Evolutionary conservation across 2,888 invertebrate genomes (phyloP), one percentile per base, ranked within the genome.

Genomic region (Pollenia angustigena): DNA sequence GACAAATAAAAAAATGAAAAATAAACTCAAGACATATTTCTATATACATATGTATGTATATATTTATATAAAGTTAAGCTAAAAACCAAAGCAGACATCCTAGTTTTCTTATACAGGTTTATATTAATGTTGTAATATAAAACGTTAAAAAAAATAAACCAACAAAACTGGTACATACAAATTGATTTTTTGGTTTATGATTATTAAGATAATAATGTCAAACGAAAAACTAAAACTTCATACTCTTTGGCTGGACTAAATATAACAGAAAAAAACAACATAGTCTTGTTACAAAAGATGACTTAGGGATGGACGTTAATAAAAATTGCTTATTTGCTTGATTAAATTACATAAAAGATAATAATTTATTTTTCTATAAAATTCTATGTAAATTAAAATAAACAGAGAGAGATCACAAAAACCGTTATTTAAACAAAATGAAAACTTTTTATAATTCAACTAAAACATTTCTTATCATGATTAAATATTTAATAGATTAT

Each of bases 121-220:
- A 69, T 62, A 48, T 60, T 52, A 48, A 79, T 66, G 16, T 6
- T 66, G 66, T 74, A 80, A 84, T 54, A 84, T 79, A 74, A 80
- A 68, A 80, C 71, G 78, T 14, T 52, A 71, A 23, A 11, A 40
- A 60, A 18, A 48, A 56, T 23, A 69, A 78, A 54, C 48, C 54
- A 74, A 54, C 84, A 42, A 78, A 68, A 85, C 72, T 81, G 81
- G 60, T 85, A 56, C 79, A 74, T 23, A 78, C 78, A 84, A 84
- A 84, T 84, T 78, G 78, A 84, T 62, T 78, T 81, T 76, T 87
- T 84, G 81, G 86, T 74, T 87, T 87, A 74, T 84, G 84, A 81
- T 81, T 81, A 74, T 87, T 81, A 74, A 74, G 87, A 87, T 87
- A 78, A 84, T 81, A 84, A 78, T 81, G 76, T 87, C 86, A 81